Evolutionary conservation across 1,140 invertebrate species (phyloP).

Genomic region (Solenopsis fugax): DNA sequence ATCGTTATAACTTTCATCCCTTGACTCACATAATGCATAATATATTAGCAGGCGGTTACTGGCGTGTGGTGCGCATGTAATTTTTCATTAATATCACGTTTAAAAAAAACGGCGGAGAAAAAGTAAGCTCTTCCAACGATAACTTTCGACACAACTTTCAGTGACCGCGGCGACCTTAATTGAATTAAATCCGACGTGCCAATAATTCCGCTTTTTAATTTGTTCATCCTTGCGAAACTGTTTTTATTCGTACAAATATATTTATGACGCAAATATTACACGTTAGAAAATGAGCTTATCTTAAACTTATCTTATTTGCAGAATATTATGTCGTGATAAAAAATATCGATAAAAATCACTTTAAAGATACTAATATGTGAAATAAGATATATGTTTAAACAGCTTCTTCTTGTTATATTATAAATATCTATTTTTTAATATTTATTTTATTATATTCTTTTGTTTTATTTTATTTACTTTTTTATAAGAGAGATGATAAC

Average conservation of each 20-base stretch:
- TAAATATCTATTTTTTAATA: neutral
- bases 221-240: neutral
- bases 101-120: neutral
- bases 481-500: neutral
- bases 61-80: neutral
- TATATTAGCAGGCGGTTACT: conserved; percentile 6
- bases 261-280: neutral
- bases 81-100: conserved; percentile 42
- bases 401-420: neutral
- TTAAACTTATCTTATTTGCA: neutral
- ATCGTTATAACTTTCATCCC: conserved; percentile 34
- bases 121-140: conserved; percentile 7
- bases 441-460: neutral
- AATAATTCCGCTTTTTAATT: conserved; percentile 27
- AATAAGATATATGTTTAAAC: conserved; percentile 4
- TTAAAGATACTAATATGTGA: neutral
- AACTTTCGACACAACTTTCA: conserved; percentile 4
- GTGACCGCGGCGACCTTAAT: neutral
- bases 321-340: neutral
- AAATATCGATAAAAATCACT: neutral
- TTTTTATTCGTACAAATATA: neutral
- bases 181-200: neutral
- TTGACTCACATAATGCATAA: conserved; percentile 29
- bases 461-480: neutral
- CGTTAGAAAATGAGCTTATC: neutral